phyloP scores from a whole-genome alignment of 2,888 invertebrate species.

The Shargacucullia verbasci region DNA sequence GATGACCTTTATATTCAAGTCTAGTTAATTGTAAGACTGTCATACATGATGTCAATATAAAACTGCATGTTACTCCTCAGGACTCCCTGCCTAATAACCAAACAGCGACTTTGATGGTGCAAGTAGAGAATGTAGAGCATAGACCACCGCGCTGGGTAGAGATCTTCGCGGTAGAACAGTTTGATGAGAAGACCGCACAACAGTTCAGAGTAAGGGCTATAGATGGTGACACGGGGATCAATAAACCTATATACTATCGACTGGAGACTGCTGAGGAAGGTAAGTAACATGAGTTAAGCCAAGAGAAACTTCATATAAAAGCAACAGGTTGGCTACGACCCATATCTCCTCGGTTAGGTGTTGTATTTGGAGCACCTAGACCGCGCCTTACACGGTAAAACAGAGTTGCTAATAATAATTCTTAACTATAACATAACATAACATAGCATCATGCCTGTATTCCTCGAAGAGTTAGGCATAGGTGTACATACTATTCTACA shows the following conservation, averaged over 20 bases:
- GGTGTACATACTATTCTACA: too few species aligned
- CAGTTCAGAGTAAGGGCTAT: constrained; percentile 86
- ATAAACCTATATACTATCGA: constrained; percentile 86
- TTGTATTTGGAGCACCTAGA: too few species aligned
- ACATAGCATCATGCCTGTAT: too few species aligned
- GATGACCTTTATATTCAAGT: too few species aligned
- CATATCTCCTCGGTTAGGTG: too few species aligned
- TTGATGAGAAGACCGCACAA: constrained; percentile 85
- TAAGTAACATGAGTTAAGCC: constrained; percentile 51
- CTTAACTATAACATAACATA: too few species aligned
- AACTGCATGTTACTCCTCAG: constrained; percentile 58
- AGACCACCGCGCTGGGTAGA: constrained; percentile 90
- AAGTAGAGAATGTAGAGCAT: constrained; percentile 89
- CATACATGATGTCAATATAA: too few species aligned
- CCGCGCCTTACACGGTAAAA: too few species aligned
- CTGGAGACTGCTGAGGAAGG: constrained; percentile 77
- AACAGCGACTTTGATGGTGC: constrained; percentile 84
- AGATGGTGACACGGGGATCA: constrained; percentile 90
- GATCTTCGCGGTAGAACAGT: constrained; percentile 87
- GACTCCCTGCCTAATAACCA: constrained; percentile 80
- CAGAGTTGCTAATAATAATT: too few species aligned
- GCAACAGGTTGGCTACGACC: neutral
- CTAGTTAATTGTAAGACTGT: too few species aligned
- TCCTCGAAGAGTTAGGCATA: too few species aligned
- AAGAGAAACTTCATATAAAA: neutral